Evolutionary conservation across 2,113 vertebrate genomes (phyloP).

Genomic region (Syngnathus typhle): DNA sequence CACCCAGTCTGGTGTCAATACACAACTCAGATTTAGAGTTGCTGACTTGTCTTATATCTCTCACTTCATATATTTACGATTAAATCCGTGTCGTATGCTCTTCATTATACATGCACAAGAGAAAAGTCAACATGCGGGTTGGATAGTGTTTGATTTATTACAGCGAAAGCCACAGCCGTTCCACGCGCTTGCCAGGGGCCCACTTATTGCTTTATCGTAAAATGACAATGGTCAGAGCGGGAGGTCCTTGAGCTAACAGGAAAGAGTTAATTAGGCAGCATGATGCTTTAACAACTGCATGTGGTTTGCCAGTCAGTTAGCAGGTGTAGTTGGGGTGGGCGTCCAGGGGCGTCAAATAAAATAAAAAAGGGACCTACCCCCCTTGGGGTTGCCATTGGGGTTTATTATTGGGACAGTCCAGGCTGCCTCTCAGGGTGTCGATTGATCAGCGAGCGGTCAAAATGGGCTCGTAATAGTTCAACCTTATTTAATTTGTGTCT

Average conservation of each 20-base stretch:
- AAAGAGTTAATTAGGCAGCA: conserved; percentile 43
- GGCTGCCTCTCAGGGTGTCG: conserved; percentile 24
- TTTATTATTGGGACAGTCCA: conserved; percentile 27
- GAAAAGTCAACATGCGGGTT: neutral
- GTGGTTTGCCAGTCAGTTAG: conserved; percentile 28
- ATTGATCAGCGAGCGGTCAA: conserved; percentile 30
- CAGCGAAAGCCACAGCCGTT: conserved; percentile 4
- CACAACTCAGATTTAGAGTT: neutral
- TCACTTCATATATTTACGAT: neutral
- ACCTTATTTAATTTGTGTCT: conserved; percentile 17
- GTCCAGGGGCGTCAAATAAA: conserved; percentile 14
- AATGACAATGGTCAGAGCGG: conserved; percentile 41
- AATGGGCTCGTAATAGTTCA: conserved; percentile 31
- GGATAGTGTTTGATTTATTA: conserved; percentile 5
- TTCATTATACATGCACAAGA: neutral
- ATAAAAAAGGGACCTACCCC: conserved; percentile 4
- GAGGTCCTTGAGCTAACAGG: conserved; percentile 48
- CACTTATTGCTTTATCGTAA: conserved; percentile 23
- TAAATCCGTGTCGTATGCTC: neutral
- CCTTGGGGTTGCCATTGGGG: conserved; percentile 9
- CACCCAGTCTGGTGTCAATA: neutral
- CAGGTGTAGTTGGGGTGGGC: conserved; percentile 19
- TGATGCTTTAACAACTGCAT: conserved; percentile 48
- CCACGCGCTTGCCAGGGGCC: neutral
- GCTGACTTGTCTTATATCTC: neutral